phyloP scores from a whole-genome alignment of 2,888 invertebrate species.

The Acanthococcus lagerstroemiae region DNA sequence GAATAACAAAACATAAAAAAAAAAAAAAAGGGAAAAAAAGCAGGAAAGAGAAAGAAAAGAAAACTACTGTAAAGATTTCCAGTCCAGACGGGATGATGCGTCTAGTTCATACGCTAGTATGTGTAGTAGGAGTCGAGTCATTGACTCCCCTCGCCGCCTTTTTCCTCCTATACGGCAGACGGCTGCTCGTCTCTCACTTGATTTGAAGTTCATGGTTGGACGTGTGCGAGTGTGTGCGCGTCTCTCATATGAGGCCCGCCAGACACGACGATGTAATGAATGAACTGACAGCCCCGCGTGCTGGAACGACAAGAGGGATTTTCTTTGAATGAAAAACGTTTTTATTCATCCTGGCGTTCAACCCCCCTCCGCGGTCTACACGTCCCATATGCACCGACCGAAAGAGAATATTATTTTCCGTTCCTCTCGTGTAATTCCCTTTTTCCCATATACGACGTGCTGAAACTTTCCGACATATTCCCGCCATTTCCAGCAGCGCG shows the following conservation, averaged over 20 bases:
- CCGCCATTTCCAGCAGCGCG: conserved; percentile 9
- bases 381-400: conserved; percentile 3
- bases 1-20: no score
- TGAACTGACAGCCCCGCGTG: conserved; percentile 21
- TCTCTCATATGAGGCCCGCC: conserved; percentile 24
- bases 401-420: conserved; percentile 16
- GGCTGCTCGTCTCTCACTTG: conserved; percentile 21
- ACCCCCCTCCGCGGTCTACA: not conserved
- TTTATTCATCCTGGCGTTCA: conserved; percentile 24
- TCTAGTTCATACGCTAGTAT: not conserved
- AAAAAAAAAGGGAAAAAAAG: not conserved
- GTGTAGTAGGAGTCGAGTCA: conserved; percentile 10
- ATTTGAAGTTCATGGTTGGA: conserved; percentile 21
- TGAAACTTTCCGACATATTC: conserved; percentile 14
- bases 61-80: conserved; percentile 8
- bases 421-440: not conserved
- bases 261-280: conserved; percentile 26
- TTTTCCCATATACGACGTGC: conserved; percentile 24
- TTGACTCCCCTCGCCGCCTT: conserved; percentile 18
- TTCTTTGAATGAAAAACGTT: conserved; percentile 29
- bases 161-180: conserved; percentile 14
- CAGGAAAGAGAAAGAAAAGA: not conserved
- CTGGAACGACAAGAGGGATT: conserved; percentile 3
- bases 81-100: conserved; percentile 20
- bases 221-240: not conserved